A percentile compares a stretch with the other conserved stretches of the same genome.
Conservation (phyloP, 1,140 invertebrate species). For the Drosophila mayri region DNA sequence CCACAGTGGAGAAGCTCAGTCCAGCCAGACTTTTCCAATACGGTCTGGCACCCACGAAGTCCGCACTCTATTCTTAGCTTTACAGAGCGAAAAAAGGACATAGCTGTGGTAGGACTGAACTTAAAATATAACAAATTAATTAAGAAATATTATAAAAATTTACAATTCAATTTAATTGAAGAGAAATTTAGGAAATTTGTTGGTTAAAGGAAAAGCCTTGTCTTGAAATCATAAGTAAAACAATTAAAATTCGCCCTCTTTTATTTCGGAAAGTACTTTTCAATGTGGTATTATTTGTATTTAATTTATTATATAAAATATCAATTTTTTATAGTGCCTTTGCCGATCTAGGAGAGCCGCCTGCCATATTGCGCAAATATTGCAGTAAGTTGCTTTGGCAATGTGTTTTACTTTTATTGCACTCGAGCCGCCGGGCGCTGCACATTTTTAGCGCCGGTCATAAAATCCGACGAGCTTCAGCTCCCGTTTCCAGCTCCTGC, state of each 20-base stretch:
- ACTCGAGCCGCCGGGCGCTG: constrained; percentile 76
- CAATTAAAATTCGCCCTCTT: too few species aligned
- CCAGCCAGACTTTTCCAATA: constrained; percentile 38
- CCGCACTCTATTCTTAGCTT: not conserved
- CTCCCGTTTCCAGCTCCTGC: constrained; percentile 2
- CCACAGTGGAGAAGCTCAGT: constrained; percentile 11
- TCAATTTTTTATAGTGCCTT: not conserved
- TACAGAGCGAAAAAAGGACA: not conserved
- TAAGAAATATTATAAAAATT: not conserved
- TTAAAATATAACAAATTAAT: not conserved
- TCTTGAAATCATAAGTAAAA: too few species aligned
- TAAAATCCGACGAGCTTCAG: constrained; percentile 72
- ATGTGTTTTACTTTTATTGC: constrained; percentile 84
- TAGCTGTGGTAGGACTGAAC: too few species aligned
- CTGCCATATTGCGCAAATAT: constrained; percentile 82
- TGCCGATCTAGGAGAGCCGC: not conserved
- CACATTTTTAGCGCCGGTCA: constrained; percentile 80
- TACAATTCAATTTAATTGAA: not conserved
- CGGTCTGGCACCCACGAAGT: constrained; percentile 40
- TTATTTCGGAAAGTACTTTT: too few species aligned
- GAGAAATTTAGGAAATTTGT: not conserved
- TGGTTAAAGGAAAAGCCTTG: not conserved
- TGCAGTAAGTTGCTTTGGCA: constrained; percentile 80
- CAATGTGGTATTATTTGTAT: not conserved
- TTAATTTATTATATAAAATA: not conserved